Base-by-base conservation (phyloP, 1,140 invertebrate species). In the Dolichoris vasculosae region DNA sequence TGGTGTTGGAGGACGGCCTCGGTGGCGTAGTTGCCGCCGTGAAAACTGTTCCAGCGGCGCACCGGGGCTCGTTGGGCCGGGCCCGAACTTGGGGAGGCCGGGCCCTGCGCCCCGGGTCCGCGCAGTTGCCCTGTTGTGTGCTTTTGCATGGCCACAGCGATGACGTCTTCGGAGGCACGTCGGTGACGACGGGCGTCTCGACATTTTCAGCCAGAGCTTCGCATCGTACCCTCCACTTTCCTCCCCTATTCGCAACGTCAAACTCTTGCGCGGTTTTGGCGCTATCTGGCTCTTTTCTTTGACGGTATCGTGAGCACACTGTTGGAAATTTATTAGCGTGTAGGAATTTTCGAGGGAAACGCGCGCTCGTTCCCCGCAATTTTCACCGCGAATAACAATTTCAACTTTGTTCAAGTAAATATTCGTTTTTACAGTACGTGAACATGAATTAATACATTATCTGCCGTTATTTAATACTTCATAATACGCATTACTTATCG, bases 21-120 rank as follows among this genome's bases (percentile, higher is more conserved):
- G 20, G 43, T 55, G 15, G 79, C 81, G 82, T 86, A 86, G 38
- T 86, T 86, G 48, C 91, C 89, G 23, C 91, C 92, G 83, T 94
- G 94, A 86, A 95, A 94, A 84, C 94, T 94, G 90, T 95, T 94
- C 94, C 94, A 95, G 86, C 94, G 90, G 51, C 94, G 90, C 82
- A 94, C 94, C 26, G 94, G 93, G 75, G 92, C 93, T 59, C 92
- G 90, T 75, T 89, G 73, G 38, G 76, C 71, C 51, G 79, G 35
- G 78, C 51, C 64, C 40, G 77, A 76, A 30, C 79, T 55, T 23
- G 76, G 77, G 82, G 86, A 86, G 83, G 86, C 77, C 85, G 51
- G 84, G 4, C 59, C 35, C 40, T 43, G 59, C 63, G 40, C 63
- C 32, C 79, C 46, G 71, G 88, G 87, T 73, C 89, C 89, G 69